Base-by-base conservation (phyloP, 2,888 invertebrate species). In the Drosophila hamatofila region DNA sequence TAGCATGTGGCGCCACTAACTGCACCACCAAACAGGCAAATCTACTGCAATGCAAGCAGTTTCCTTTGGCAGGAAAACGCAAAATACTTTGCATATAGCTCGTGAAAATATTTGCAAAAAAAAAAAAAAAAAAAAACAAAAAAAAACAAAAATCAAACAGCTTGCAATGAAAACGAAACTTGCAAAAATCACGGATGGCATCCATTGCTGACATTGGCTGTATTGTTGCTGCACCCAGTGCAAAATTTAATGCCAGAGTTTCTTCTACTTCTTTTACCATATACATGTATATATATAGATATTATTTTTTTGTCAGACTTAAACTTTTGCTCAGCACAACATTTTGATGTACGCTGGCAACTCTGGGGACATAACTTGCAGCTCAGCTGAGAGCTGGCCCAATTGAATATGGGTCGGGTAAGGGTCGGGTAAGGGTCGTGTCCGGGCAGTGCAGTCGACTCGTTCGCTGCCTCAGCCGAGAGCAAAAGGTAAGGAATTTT, bases 191-290 rank as follows among this genome's bases (percentile, higher is more conserved):
- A 18, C 18, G 33, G 11, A 18, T 2, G 35, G 12, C 25, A 18
- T n/a, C 48, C 48, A 11, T 25, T 7, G 52, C 52, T 54, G 52
- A 11, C 56, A 56, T 51, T 33, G 48, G 33, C 48, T 37, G 12
- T 49, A 75, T 74, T 75, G 69, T 74, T 63, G 61, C 80, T 70
- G 74, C 80, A 83, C 80, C 83, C 80, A 83, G 83, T 72, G 80
- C 65, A 74, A 83, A 83, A 72, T 83, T 85, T 76, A 66, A 76
- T 80, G 81, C 72, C 51, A 60, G 65, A 61, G 48, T 27, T 48
- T 46, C 16, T 25, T 16, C 14, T 3, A 23, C 16, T 42, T 79
- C 69, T 64, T 11, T 33, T 1, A 14, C 35, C 0, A 14, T 68
- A 64, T 52, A 4, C 39, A n/a, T n/a, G n/a, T n/a, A 33, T 33